phyloP scores from a whole-genome alignment of 2,797 vertebrate species.

The Anabacerthia variegaticeps region DNA sequence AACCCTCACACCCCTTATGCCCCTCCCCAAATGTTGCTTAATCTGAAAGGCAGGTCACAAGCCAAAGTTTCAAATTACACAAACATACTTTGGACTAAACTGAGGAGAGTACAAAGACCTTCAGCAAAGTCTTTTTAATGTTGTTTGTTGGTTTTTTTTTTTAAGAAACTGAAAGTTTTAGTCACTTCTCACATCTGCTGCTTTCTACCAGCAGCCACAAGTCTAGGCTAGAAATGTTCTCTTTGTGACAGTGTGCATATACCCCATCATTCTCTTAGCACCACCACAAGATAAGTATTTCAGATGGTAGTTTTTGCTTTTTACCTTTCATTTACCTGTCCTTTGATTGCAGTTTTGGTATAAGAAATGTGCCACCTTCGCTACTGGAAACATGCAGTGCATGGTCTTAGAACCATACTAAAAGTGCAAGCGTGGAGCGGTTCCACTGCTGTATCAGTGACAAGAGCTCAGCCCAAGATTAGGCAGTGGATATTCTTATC shows the following conservation, averaged over 20 bases:
- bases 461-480: neutral
- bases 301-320: neutral
- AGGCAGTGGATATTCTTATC: neutral
- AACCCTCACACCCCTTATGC: fast-evolving
- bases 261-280: neutral
- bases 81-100: neutral
- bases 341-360: neutral
- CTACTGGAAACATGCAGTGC: neutral
- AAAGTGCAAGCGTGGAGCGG: neutral
- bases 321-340: neutral
- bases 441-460: neutral
- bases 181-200: neutral
- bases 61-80: neutral
- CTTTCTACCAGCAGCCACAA: neutral
- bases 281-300: neutral
- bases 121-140: neutral
- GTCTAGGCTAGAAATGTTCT: neutral
- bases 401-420: neutral
- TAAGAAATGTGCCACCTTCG: neutral
- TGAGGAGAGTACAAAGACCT: neutral
- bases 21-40: neutral
- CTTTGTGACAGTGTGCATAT: neutral
- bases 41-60: neutral
- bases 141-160: neutral
- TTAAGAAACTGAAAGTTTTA: neutral